These are phyloP conservation scores for Trissolcus basalis DNA, from an alignment of 1,140 invertebrate species.

Conservation along the genomic window DNA sequence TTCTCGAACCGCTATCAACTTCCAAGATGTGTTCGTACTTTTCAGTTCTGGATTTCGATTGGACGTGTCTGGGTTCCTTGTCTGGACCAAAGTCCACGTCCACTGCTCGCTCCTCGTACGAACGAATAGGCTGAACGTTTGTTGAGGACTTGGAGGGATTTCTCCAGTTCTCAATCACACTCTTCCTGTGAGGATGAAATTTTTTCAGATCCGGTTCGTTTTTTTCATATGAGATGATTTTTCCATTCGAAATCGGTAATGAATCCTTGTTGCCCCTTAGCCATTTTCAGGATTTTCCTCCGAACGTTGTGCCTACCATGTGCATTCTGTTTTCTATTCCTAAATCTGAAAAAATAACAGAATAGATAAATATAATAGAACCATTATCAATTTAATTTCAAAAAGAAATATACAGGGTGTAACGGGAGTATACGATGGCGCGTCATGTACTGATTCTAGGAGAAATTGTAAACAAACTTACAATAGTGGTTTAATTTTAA, in stretches of 20 bases:
- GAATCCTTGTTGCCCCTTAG: slow-evolving; percentile 70
- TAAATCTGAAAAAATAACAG: slow-evolving; percentile 51
- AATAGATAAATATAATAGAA: too few relatives aligned
- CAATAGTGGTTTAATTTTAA: too few relatives aligned
- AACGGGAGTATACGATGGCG: too few relatives aligned
- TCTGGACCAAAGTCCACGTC: slow-evolving; percentile 57
- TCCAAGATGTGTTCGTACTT: slow-evolving; percentile 36
- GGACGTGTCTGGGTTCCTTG: slow-evolving; percentile 7
- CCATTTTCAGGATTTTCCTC: slow-evolving; percentile 74
- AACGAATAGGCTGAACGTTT: slow-evolving; percentile 28
- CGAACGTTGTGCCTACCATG: slow-evolving; percentile 68
- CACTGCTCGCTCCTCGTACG: slow-evolving; percentile 68
- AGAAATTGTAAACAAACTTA: too few relatives aligned
- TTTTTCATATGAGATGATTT: slow-evolving; percentile 36
- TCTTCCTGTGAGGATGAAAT: slow-evolving; percentile 30
- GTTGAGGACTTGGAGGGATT: slow-evolving; percentile 58
- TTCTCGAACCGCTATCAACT: slow-evolving; percentile 33
- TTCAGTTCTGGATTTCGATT: neutral
- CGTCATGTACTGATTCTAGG: too few relatives aligned
- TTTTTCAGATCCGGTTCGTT: slow-evolving; percentile 11
- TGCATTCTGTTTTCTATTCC: slow-evolving; percentile 70
- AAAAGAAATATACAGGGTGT: too few relatives aligned
- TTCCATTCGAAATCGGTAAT: slow-evolving; percentile 22
- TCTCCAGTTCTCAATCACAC: slow-evolving; percentile 68
- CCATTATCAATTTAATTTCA: too few relatives aligned